Percentiles rank a stretch among this genome's conserved stretches.
These are phyloP conservation scores for Pyrgus malvae DNA, from an alignment of 2,888 invertebrate species.

Conservation along the genomic window DNA sequence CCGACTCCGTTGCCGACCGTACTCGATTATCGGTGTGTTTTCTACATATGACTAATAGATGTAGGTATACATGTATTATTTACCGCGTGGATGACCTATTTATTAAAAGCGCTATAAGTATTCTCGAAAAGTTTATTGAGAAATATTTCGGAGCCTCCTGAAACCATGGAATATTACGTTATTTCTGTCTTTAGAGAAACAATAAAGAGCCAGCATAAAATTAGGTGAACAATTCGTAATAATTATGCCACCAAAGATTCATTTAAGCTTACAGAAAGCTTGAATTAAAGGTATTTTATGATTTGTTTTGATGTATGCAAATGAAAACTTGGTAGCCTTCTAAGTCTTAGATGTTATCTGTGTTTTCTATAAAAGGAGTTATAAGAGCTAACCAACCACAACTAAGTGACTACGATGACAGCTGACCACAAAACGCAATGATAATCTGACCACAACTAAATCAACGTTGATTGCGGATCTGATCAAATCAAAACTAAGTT, in stretches of 20 bases:
- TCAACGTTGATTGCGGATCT: conserved; percentile 1
- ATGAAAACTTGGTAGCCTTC: neutral
- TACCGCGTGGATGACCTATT: neutral
- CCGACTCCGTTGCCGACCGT: conserved; percentile 45
- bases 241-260: too few species aligned
- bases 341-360: conserved; percentile 7
- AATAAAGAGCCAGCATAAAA: too few species aligned
- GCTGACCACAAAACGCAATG: conserved; percentile 2
- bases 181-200: too few species aligned
- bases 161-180: too few species aligned
- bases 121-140: too few species aligned
- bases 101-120: too few species aligned
- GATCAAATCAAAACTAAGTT: conserved; percentile 1
- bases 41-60: conserved; percentile 36
- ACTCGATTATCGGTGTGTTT: conserved; percentile 67
- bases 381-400: conserved; percentile 4
- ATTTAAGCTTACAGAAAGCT: too few species aligned
- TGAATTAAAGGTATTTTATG: too few species aligned
- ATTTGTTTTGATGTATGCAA: neutral
- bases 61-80: neutral
- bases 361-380: neutral
- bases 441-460: conserved; percentile 8
- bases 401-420: conserved; percentile 6
- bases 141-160: too few species aligned
- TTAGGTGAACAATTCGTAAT: too few species aligned